These are phyloP conservation scores for Silurus meridionalis DNA, from an alignment of 2,113 vertebrate species.

Conservation along the genomic window DNA sequence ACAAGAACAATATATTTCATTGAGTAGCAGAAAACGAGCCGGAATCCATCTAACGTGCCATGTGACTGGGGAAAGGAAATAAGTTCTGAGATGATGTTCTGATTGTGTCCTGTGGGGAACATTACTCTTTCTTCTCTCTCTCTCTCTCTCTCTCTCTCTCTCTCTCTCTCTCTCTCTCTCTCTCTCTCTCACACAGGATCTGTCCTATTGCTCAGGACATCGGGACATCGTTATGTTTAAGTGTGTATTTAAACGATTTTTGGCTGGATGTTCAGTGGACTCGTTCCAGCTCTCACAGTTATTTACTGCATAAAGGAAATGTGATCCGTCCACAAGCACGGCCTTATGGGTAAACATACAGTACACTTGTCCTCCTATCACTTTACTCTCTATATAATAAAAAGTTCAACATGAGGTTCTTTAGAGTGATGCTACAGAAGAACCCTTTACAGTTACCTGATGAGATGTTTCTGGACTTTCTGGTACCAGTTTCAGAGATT, in stretches of 20 bases:
- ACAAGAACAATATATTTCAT: constrained; percentile 49
- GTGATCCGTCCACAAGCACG: background rate
- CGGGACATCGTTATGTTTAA: background rate
- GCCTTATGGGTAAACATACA: background rate
- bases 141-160: background rate
- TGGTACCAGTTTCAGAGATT: background rate
- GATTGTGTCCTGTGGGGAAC: constrained; percentile 6
- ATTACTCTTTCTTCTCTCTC: background rate
- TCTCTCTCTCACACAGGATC: background rate
- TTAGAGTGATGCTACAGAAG: background rate
- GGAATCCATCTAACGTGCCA: constrained; percentile 60
- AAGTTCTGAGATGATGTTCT: constrained; percentile 62
- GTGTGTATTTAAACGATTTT: background rate
- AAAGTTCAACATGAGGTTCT: background rate
- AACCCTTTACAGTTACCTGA: background rate
- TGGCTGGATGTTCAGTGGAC: background rate
- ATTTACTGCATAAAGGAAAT: constrained; percentile 1
- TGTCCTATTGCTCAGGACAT: background rate
- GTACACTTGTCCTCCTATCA: background rate
- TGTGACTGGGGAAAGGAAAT: constrained; percentile 54
- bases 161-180: background rate
- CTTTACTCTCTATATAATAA: background rate
- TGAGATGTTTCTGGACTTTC: background rate
- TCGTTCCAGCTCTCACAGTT: background rate
- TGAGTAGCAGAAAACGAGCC: constrained; percentile 62